These are phyloP conservation scores for Plotosus lineatus DNA, from an alignment of 2,113 vertebrate genomes.

Conservation along the genomic window DNA sequence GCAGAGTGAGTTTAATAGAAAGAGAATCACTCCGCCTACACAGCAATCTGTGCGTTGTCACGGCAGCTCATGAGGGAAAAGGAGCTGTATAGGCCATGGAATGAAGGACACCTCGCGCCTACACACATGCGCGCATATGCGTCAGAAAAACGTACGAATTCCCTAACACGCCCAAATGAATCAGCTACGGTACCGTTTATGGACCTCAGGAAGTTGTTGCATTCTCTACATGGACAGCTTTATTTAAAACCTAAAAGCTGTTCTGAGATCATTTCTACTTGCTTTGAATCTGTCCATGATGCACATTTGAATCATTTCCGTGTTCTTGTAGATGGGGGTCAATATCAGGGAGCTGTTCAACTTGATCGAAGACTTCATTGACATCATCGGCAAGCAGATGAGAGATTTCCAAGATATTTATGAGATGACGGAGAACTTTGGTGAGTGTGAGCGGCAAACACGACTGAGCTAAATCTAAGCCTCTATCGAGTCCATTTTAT, in stretches of 20 bases:
- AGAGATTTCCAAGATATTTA: constrained; percentile 95
- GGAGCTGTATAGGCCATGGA: constrained; percentile 46
- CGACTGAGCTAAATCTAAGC: neutral
- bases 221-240: neutral
- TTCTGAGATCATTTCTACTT: too few relatives aligned
- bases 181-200: constrained; percentile 54
- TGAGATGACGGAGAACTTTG: constrained; percentile 95
- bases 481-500: too few relatives aligned
- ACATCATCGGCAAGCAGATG: constrained; percentile 92
- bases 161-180: constrained; percentile 58
- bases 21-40: constrained; percentile 66
- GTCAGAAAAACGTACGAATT: constrained; percentile 37
- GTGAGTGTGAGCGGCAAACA: constrained; percentile 72
- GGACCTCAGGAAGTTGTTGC: constrained; percentile 25
- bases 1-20: constrained; percentile 4
- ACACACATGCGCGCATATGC: constrained; percentile 17
- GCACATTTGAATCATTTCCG: neutral
- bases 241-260: neutral
- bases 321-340: constrained; percentile 80
- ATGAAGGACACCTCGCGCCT: constrained; percentile 53
- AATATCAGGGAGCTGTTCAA: constrained; percentile 87
- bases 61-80: constrained; percentile 60
- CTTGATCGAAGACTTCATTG: constrained; percentile 91
- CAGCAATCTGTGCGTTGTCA: constrained; percentile 65
- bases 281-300: neutral